These are phyloP conservation scores for Agrypnus murinus DNA, from an alignment of 2,888 invertebrate species.

Conservation along the genomic window DNA sequence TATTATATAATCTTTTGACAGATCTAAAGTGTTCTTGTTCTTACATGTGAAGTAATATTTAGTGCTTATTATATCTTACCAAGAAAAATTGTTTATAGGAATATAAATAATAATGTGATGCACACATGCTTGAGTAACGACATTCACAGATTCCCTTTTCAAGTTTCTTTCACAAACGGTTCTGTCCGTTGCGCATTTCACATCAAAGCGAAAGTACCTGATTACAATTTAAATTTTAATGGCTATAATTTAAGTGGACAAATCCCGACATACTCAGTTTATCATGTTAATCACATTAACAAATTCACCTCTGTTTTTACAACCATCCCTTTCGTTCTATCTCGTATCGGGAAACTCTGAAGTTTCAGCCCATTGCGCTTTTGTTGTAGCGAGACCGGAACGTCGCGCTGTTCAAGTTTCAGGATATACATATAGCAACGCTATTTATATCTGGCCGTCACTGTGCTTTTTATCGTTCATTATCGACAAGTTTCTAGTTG, in stretches of 20 bases:
- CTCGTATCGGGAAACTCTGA: background rate
- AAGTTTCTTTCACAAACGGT: background rate
- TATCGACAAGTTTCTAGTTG: constrained; percentile 56
- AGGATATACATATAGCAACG: constrained; percentile 30
- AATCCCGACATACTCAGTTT: constrained; percentile 12
- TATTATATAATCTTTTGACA: too few species aligned
- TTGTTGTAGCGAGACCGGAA: constrained; percentile 1
- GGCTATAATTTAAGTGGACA: too few species aligned
- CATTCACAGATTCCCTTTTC: too few species aligned
- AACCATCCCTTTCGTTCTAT: background rate
- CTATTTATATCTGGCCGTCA: constrained; percentile 44
- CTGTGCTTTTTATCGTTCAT: constrained; percentile 52
- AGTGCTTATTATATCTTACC: too few species aligned
- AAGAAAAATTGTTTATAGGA: too few species aligned
- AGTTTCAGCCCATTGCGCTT: constrained; percentile 2
- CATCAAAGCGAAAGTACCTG: background rate
- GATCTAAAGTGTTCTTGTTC: too few species aligned
- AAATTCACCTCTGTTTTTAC: constrained; percentile 9
- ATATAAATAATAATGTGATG: too few species aligned
- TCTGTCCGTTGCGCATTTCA: background rate
- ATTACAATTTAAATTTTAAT: constrained; percentile 22
- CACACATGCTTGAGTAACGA: too few species aligned
- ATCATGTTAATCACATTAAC: constrained; percentile 20
- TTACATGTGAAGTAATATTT: too few species aligned
- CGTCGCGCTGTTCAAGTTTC: constrained; percentile 12